Conservation (phyloP, 2,888 invertebrate species). For the Drosophila nr. fundita region DNA sequence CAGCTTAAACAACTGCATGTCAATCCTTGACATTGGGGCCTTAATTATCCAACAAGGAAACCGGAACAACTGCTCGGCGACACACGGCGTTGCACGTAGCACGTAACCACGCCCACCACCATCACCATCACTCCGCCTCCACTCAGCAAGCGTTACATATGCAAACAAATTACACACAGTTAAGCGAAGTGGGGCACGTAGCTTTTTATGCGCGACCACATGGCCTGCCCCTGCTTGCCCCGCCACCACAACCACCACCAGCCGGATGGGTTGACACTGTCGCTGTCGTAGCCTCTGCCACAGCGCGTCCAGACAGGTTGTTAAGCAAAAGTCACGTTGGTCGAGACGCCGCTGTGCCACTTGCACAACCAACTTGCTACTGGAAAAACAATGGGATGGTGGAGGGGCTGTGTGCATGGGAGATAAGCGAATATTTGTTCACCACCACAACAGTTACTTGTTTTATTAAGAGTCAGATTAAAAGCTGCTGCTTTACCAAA, state of each 20-base stretch:
- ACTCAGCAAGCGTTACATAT: constrained; percentile 47
- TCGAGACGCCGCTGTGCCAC: constrained; percentile 32
- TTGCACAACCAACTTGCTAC: constrained; percentile 64
- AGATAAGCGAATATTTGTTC: constrained; percentile 60
- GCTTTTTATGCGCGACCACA: constrained; percentile 61
- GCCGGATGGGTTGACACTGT: constrained; percentile 64
- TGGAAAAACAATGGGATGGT: constrained; percentile 38
- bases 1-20: constrained; percentile 45
- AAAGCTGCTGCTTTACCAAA: constrained; percentile 4
- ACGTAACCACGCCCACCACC: constrained; percentile 18
- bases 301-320: constrained; percentile 42
- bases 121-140: constrained; percentile 6
- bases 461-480: constrained; percentile 30
- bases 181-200: constrained; percentile 54
- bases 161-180: constrained; percentile 61
- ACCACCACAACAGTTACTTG: constrained; percentile 44
- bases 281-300: constrained; percentile 8
- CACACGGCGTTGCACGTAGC: constrained; percentile 30
- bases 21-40: constrained; percentile 67
- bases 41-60: constrained; percentile 65
- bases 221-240: constrained; percentile 25
- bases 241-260: neutral
- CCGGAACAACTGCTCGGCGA: constrained; percentile 53
- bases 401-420: constrained; percentile 28
- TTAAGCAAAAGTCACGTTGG: constrained; percentile 69